phyloP scores from a whole-genome alignment of 2,113 vertebrate genomes.

The Neotoma lepida region DNA sequence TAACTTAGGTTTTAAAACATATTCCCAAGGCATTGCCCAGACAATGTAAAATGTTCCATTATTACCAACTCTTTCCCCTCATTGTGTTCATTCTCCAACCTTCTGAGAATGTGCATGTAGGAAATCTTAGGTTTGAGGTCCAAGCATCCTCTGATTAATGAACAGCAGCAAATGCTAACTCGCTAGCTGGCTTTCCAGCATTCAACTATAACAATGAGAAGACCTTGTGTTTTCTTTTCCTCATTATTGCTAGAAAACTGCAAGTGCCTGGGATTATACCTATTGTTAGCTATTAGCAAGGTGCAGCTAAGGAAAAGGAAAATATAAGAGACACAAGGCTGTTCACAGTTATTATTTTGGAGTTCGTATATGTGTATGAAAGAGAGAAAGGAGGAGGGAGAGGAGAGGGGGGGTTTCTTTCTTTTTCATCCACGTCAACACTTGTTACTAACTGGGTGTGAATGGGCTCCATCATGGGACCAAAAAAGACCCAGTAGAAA shows the following conservation, averaged over 20 bases:
- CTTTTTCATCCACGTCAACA: background rate
- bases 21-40: conserved; percentile 7
- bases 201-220: conserved; percentile 56
- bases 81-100: conserved; percentile 32
- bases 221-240: conserved; percentile 50
- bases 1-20: conserved; percentile 7
- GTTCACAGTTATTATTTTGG: background rate
- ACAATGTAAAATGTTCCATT: background rate
- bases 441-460: background rate
- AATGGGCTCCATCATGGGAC: background rate
- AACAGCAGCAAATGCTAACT: conserved; percentile 80
- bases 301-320: conserved; percentile 50
- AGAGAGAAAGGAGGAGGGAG: background rate
- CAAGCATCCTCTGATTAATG: conserved; percentile 79
- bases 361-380: background rate
- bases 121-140: conserved; percentile 70
- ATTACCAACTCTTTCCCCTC: conserved; percentile 57
- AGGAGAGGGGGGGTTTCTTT: background rate
- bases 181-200: conserved; percentile 80
- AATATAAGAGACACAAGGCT: conserved; percentile 36
- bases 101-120: conserved; percentile 54
- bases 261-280: conserved; percentile 15
- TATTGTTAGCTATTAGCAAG: conserved; percentile 52
- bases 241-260: conserved; percentile 66
- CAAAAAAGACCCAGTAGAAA: background rate